Evolutionary conservation across 64 coral and sea anemone species (phyloP).

Genomic region (Stichodactyla mertensii): DNA sequence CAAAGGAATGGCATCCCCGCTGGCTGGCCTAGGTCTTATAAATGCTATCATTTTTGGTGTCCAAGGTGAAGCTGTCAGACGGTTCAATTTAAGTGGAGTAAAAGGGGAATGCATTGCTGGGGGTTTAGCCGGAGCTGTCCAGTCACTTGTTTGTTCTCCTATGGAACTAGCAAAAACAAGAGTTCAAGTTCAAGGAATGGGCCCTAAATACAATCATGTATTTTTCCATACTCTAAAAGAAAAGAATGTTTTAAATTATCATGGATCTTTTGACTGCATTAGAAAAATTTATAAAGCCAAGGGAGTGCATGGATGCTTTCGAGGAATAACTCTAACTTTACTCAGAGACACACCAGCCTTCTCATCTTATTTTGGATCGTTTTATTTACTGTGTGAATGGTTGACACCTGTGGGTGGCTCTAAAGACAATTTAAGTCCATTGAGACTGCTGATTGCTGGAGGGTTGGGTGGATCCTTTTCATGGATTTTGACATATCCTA

Average conservation of each 20-base stretch:
- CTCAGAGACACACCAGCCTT: conserved; percentile 73
- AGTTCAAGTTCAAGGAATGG: conserved; percentile 71
- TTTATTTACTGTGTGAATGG: conserved; percentile 63
- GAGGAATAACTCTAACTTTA: conserved; percentile 65
- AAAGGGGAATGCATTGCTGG: conserved; percentile 68
- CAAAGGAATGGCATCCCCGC: conserved; percentile 91
- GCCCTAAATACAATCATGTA: conserved; percentile 27
- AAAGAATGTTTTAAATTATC: conserved; percentile 36
- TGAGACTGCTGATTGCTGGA: conserved; percentile 73
- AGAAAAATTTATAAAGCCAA: conserved; percentile 55
- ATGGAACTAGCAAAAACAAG: conserved; percentile 89
- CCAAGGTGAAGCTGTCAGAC: conserved; percentile 59
- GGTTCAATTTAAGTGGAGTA: conserved; percentile 42
- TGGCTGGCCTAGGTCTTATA: conserved; percentile 76
- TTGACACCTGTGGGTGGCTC: conserved; percentile 29
- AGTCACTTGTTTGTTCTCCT: conserved; percentile 71
- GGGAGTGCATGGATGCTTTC: conserved; percentile 69
- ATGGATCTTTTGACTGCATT: conserved; percentile 86
- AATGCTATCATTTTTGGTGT: conserved; percentile 96
- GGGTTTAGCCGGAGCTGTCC: conserved; percentile 66
- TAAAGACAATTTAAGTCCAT: conserved; percentile 27
- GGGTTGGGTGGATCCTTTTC: conserved; percentile 79
- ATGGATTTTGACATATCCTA: conserved; percentile 69
- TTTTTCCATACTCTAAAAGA: conserved; percentile 26
- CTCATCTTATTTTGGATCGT: conserved; percentile 85